phyloP scores from a whole-genome alignment of 2,113 vertebrate genomes.

The Caracal caracal region DNA sequence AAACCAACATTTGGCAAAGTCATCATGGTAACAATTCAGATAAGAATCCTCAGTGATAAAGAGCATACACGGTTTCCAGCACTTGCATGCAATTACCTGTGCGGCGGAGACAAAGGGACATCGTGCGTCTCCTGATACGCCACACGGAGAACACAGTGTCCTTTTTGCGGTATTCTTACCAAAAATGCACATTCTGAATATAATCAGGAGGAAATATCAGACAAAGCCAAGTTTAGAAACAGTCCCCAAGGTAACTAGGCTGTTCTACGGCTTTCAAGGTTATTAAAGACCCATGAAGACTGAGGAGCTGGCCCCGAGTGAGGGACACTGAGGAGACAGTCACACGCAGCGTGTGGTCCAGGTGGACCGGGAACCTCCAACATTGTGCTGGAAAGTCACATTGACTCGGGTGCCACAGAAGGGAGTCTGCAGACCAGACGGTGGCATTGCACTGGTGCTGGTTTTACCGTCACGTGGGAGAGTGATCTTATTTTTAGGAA shows the following conservation, averaged over 20 bases:
- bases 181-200: not conserved
- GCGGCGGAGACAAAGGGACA: rapidly evolving
- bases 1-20: not conserved
- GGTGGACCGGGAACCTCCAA: not conserved
- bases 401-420: no score
- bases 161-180: not conserved
- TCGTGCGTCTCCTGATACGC: not conserved
- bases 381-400: no score
- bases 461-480: no score
- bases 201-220: not conserved
- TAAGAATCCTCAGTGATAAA: not conserved
- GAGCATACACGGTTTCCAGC: not conserved
- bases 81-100: not conserved
- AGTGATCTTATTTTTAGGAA: not conserved
- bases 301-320: not conserved
- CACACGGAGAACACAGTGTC: not conserved
- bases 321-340: not conserved
- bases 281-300: not conserved
- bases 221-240: not conserved
- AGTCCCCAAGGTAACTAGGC: not conserved
- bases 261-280: not conserved
- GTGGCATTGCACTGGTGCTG: not conserved
- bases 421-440: not conserved
- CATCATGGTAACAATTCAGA: no score
- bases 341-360: not conserved